phyloP scores from a whole-genome alignment of 2,797 vertebrate species.

The Xyrichtys novacula region DNA sequence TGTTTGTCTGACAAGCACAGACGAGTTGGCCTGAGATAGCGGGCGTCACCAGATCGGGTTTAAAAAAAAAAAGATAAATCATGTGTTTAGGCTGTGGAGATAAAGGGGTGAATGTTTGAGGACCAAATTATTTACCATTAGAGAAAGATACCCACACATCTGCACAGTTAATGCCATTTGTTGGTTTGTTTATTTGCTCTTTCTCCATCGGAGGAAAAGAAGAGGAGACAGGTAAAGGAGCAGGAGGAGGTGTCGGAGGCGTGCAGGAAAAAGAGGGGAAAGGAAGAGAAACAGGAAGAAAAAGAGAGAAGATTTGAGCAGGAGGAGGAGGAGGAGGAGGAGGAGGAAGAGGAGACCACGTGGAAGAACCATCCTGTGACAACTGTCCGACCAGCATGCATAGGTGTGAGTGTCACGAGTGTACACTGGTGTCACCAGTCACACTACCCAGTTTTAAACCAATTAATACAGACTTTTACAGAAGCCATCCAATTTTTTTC shows the following conservation, averaged over 20 bases:
- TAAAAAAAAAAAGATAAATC: conserved; percentile 34
- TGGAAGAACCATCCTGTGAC: conserved; percentile 81
- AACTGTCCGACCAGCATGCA: conserved; percentile 83
- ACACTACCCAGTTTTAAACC: conserved; percentile 68
- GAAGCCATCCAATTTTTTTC: conserved; percentile 66
- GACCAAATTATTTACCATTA: conserved; percentile 52
- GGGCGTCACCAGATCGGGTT: conserved; percentile 16
- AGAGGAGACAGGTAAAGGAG: conserved; percentile 68
- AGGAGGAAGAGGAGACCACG: conserved; percentile 42
- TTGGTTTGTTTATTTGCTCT: conserved; percentile 86
- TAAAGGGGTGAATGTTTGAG: conserved; percentile 21
- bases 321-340: conserved; percentile 37
- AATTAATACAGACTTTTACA: conserved; percentile 70
- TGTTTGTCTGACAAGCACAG: conserved; percentile 52
- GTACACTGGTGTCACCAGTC: conserved; percentile 67
- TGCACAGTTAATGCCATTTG: conserved; percentile 62
- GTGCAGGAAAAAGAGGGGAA: conserved; percentile 75
- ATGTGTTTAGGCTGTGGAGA: conserved; percentile 28
- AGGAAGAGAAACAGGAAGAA: conserved; percentile 58
- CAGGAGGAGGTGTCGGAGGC: conserved; percentile 60
- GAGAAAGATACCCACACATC: conserved; percentile 60
- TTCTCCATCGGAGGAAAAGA: conserved; percentile 80
- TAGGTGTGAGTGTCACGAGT: conserved; percentile 80
- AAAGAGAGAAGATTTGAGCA: conserved; percentile 64
- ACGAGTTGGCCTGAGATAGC: conserved; percentile 20